phyloP scores from a whole-genome alignment of 2,888 invertebrate species.

The Coenonympha arcania region DNA sequence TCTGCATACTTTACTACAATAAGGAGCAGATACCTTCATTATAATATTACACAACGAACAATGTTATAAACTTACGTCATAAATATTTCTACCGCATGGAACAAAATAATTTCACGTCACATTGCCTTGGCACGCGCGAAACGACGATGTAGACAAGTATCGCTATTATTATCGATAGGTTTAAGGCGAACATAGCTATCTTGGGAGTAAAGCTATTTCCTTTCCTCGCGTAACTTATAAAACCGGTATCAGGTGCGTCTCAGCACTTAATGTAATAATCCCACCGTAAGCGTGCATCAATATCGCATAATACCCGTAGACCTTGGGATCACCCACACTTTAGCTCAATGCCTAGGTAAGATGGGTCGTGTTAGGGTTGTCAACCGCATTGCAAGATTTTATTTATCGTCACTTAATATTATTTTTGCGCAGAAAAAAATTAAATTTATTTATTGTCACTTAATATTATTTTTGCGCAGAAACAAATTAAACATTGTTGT shows the following conservation, averaged over 20 bases:
- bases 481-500: too few relatives aligned
- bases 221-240: conserved; percentile 16
- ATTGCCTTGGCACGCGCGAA: conserved; percentile 8
- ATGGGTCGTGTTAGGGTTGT: conserved; percentile 6
- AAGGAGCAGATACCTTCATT: too few relatives aligned
- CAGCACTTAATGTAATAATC: conserved; percentile 25
- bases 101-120: neutral
- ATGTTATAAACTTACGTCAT: neutral
- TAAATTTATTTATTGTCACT: neutral
- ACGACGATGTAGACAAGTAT: neutral
- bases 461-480: too few relatives aligned
- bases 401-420: neutral
- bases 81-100: too few relatives aligned
- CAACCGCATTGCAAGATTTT: conserved; percentile 6
- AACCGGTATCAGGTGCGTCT: conserved; percentile 23
- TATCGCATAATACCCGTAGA: conserved; percentile 26
- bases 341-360: conserved; percentile 15
- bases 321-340: conserved; percentile 29
- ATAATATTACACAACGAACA: neutral
- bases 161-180: too few relatives aligned
- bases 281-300: conserved; percentile 25
- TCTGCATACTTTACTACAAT: conserved; percentile 79
- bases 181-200: neutral
- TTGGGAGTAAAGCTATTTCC: conserved; percentile 9
- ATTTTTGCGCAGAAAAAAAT: too few relatives aligned